phyloP scores from a whole-genome alignment of 2,113 vertebrate genomes.

The Formicarius rufipectus region DNA sequence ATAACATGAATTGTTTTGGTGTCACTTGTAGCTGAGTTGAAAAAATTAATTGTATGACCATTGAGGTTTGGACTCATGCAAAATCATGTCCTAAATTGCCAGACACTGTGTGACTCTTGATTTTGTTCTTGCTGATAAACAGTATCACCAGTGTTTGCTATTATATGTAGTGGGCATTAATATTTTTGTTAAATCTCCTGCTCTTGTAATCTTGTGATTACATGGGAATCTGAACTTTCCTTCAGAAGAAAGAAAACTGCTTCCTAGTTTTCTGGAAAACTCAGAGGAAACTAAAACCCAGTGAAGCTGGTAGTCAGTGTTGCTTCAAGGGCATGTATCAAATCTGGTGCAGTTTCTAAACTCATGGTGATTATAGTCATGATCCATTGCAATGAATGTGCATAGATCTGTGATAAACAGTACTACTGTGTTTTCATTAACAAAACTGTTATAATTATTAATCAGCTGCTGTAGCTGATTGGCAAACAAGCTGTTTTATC shows the following conservation, averaged over 20 bases:
- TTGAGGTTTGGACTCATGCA: not conserved
- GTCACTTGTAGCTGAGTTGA: not conserved
- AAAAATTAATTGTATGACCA: not conserved
- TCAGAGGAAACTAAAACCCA: not conserved
- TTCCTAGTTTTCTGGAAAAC: not conserved
- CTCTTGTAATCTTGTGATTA: not conserved
- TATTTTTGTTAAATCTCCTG: not conserved
- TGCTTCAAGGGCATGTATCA: not conserved
- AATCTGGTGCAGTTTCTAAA: not conserved
- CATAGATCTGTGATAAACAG: not conserved
- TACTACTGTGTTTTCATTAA: not conserved
- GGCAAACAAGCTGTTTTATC: not conserved
- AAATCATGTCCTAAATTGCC: not conserved
- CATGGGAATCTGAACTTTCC: not conserved
- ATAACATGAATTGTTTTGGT: not conserved
- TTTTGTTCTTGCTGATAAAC: not conserved
- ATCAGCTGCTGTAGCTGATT: not conserved
- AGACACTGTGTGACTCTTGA: not conserved
- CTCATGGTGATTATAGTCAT: not conserved
- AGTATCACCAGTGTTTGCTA: not conserved
- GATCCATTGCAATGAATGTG: not conserved
- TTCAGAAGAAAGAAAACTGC: not conserved
- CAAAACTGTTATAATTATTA: not conserved
- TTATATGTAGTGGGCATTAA: not conserved
- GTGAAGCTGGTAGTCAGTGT: not conserved